Conservation (phyloP, 2,113 vertebrate species). For the Pleuronectes platessa region DNA sequence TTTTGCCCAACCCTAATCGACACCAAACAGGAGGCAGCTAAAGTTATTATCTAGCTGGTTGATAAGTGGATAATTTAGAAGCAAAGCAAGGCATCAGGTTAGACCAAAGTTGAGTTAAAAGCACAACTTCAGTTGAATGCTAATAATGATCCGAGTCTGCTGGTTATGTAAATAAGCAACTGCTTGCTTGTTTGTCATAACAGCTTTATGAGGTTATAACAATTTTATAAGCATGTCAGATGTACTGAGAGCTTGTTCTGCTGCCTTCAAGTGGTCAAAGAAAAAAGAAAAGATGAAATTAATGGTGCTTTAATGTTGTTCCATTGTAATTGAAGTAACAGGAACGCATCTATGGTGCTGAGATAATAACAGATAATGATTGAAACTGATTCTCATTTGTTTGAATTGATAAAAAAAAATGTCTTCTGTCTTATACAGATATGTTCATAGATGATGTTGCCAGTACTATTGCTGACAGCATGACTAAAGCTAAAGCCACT, state of each 20-base stretch:
- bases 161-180: slow-evolving; percentile 6
- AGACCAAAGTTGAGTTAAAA: not conserved
- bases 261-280: not conserved
- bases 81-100: not conserved
- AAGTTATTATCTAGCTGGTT: not conserved
- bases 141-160: not conserved
- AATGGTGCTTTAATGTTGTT: not conserved
- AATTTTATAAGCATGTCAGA: not conserved
- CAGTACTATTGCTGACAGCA: no score
- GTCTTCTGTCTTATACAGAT: no score
- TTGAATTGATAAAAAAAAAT: no score
- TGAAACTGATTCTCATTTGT: no score
- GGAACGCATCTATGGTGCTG: no score
- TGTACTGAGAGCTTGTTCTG: not conserved
- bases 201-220: slow-evolving; percentile 8
- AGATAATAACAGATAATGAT: no score
- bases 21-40: no score
- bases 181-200: slow-evolving; percentile 2
- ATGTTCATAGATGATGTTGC: no score
- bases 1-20: no score
- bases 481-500: not conserved
- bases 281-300: not conserved
- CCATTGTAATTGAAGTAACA: no score
- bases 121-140: not conserved
- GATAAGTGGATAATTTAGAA: not conserved